Evolutionary conservation across 2,113 vertebrate species (phyloP).

Genomic region (Zapus hudsonius): DNA sequence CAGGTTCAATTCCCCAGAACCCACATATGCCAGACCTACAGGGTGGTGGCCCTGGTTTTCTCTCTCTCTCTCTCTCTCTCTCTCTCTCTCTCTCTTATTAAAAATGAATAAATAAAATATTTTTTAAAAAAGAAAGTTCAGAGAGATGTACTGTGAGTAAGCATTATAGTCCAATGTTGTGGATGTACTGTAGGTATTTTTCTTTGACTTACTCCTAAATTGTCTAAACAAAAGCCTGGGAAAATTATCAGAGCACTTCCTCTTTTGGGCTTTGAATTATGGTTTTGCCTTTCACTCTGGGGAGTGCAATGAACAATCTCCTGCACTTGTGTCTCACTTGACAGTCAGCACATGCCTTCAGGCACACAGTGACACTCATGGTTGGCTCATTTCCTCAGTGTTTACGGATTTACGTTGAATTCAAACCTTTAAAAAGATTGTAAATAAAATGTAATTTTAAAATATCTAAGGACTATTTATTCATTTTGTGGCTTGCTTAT

Average conservation of each 20-base stretch:
- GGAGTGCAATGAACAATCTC: background rate
- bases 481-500: background rate
- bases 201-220: background rate
- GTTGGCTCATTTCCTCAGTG: background rate
- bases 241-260: background rate
- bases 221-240: background rate
- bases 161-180: background rate
- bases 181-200: background rate
- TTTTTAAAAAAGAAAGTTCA: no score
- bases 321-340: background rate
- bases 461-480: background rate
- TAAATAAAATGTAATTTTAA: background rate
- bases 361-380: background rate
- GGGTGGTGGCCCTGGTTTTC: no score
- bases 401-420: conserved; percentile 1
- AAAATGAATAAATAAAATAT: no score
- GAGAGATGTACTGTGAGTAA: no score
- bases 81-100: no score
- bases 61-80: no score
- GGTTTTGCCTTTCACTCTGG: background rate
- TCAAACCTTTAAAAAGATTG: background rate
- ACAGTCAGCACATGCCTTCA: background rate
- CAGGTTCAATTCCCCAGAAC: no score
- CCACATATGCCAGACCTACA: no score
- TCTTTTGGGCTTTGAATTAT: background rate